Evolutionary conservation across 2,888 invertebrate genomes (phyloP), one percentile per base, ranked within the genome.

Genomic region (Clitarchus hookeri): DNA sequence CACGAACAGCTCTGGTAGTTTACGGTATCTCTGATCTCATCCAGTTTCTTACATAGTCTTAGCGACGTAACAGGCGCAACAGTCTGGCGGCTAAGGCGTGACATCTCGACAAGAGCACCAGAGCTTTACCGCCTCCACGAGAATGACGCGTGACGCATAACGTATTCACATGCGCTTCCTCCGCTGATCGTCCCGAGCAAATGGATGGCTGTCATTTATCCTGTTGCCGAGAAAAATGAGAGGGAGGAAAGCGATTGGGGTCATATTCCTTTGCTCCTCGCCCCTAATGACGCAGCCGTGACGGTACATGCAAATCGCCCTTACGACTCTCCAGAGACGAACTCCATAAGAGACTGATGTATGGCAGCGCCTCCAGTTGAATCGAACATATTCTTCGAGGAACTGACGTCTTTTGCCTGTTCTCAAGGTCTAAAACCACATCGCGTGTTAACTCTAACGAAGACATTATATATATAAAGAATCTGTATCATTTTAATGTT

Each of bases 261-360:
- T 65, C 65, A 65, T 65, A 65, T 65, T 65, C 65, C 65, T 65
- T 65, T 65, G 65, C 65, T 65, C 65, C 65, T 65, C n/a, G 65
- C 65, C 65, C n/a, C n/a, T 65, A 65, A 65, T 65, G 65, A 65
- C 65, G 65, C 19, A 65, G 65, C n/a, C 65, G 65, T 65, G 65
- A n/a, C 65, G 65, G 65, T 9, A 65, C 65, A 65, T n/a, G 65
- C 65, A 65, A 65, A 65, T 65, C 65, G 19, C 65, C 65, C 23
- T 65, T 19, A n/a, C 65, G 65, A 65, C 65, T 12, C 65, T 65
- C 65, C 19, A 16, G 65, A 19, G 65, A 65, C n/a, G 23, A 65
- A n/a, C 65, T 65, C 65, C 65, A n/a, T n/a, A 36, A 19, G 16
- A 11, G 65, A 65, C 65, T n/a, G 65, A 65, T n/a, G 65, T 19